Conservation (phyloP, 1,140 invertebrate genomes). For the Thaumetopoea pityocampa region DNA sequence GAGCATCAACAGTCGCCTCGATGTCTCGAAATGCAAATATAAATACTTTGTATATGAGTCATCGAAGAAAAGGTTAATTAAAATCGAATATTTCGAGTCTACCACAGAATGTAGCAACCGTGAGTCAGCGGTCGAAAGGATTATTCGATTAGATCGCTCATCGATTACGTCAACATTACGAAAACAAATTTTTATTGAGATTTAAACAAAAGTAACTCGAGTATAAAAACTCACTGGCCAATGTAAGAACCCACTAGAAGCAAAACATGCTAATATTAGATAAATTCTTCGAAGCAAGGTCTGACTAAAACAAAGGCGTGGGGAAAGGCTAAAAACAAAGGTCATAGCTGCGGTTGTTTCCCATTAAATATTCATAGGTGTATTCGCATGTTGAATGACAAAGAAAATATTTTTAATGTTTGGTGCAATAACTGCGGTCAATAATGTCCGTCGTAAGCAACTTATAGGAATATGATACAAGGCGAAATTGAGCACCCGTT, state of each 20-base stretch:
- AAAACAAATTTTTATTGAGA: constrained; percentile 33
- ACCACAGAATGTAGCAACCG: constrained; percentile 10
- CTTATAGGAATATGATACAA: constrained; percentile 25
- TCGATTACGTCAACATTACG: constrained; percentile 43
- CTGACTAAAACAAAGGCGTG: constrained; percentile 47
- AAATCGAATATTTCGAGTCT: constrained; percentile 24
- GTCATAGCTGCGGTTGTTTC: constrained; percentile 42
- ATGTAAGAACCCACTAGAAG: constrained; percentile 26
- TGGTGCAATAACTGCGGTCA: constrained; percentile 24
- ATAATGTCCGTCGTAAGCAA: constrained; percentile 10
- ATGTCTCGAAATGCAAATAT: constrained; percentile 25
- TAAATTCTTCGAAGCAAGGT: constrained; percentile 27
- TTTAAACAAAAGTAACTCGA: constrained; percentile 18
- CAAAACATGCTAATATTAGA: constrained; percentile 40
- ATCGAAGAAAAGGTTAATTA: constrained; percentile 43
- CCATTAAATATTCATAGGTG: constrained; percentile 59
- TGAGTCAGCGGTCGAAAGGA: constrained; percentile 40
- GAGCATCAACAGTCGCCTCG: background rate
- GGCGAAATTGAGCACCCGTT: constrained; percentile 34
- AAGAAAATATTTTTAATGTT: constrained; percentile 39
- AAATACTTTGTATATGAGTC: constrained; percentile 35
- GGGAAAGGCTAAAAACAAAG: constrained; percentile 59
- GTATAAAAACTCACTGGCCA: constrained; percentile 10
- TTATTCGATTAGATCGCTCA: constrained; percentile 43
- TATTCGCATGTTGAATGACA: constrained; percentile 46